Percentiles rank a stretch among this genome's conserved stretches.
Conservation (phyloP, 2,797 vertebrate genomes). For the Hydrocynus forskahlii region DNA sequence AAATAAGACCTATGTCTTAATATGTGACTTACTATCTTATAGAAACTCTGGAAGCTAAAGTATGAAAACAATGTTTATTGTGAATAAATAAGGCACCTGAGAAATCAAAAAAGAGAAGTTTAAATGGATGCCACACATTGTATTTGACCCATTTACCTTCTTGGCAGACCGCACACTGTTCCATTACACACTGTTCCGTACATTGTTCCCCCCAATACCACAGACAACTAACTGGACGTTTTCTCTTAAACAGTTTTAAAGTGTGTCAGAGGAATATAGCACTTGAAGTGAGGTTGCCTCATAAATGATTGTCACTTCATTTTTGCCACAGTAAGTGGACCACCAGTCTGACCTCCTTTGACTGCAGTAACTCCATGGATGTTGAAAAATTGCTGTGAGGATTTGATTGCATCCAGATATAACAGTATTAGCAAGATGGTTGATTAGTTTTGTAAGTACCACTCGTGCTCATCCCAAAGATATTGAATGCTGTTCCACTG, state of each 20-base stretch:
- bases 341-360: too few relatives aligned
- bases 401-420: neutral
- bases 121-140: neutral
- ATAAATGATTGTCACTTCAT: neutral
- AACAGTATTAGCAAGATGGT: neutral
- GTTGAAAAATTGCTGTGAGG: neutral
- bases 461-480: neutral
- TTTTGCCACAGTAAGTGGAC: neutral
- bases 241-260: neutral
- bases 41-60: neutral
- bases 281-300: neutral
- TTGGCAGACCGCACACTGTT: constrained; percentile 7
- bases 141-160: constrained; percentile 13
- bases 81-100: neutral
- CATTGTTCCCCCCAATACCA: neutral
- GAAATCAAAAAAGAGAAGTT: neutral
- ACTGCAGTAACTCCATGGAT: neutral
- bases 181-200: neutral
- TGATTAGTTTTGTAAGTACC: neutral
- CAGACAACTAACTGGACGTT: neutral
- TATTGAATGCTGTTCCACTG: neutral
- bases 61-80: neutral
- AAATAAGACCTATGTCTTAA: neutral
- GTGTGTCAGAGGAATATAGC: neutral
- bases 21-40: neutral